A percentile compares a stretch with the other conserved stretches of the same genome.
phyloP scores from a whole-genome alignment of 23 tunicate genomes.

The Botrylloides violaceus region DNA sequence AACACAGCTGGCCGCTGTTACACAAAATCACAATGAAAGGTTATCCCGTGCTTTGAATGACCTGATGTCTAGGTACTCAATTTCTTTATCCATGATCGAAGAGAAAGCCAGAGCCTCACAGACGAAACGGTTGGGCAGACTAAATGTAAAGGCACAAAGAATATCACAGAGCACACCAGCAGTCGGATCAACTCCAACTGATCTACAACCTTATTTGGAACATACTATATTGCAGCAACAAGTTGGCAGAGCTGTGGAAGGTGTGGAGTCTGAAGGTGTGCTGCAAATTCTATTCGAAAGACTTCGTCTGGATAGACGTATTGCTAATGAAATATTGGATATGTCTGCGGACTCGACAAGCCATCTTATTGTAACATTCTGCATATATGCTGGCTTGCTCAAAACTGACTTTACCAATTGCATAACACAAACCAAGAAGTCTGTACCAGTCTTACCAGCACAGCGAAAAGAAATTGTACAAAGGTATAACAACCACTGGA shows the following conservation, averaged over 20 bases:
- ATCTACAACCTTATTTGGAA: slow-evolving; percentile 4
- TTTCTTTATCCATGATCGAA: slow-evolving; percentile 1
- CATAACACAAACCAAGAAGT: slow-evolving; percentile 1
- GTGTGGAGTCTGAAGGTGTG: slow-evolving; percentile 1
- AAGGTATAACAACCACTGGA: slow-evolving; percentile 1
- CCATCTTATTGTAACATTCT: neutral
- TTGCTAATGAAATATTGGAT: neutral
- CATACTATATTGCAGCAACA: slow-evolving; percentile 1
- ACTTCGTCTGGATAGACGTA: neutral
- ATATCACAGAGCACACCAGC: slow-evolving; percentile 2
- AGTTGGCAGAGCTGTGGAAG: slow-evolving; percentile 1
- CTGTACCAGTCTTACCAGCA: neutral
- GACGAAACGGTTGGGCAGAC: neutral
- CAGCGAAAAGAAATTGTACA: neutral
- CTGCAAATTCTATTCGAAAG: slow-evolving; percentile 11
- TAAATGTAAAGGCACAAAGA: slow-evolving; percentile 3
- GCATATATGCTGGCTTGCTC: neutral
- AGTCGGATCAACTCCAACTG: neutral
- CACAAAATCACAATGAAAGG: slow-evolving; percentile 6
- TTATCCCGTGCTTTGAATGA: neutral
- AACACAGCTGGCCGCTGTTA: neutral
- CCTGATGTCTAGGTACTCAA: neutral
- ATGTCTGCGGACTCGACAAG: neutral
- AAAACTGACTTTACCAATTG: slow-evolving; percentile 6
- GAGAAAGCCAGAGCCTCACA: slow-evolving; percentile 1